Evolutionary conservation across 2,888 invertebrate species (phyloP), one percentile per base, ranked within the genome.

Genomic region (Lottia gigantea): DNA sequence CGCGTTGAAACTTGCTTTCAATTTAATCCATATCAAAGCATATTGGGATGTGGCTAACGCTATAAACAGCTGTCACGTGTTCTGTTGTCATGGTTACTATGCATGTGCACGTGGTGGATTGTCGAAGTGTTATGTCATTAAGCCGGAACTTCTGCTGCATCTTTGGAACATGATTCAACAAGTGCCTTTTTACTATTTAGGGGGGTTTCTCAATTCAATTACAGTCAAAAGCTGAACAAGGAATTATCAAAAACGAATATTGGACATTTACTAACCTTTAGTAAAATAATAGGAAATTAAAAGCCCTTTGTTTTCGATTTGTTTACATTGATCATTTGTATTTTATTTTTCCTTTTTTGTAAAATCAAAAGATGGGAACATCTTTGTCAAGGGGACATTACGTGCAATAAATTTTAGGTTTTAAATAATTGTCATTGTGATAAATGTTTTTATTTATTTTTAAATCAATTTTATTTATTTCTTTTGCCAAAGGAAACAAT

Each of bases 1-100:
- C 46, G 61, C 47, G 70, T 70, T 70, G 66, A 66, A 47, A 66
- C 61, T 68, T 68, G 68, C 68, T 62, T 55, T 65, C 66, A 66
- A 70, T 46, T 66, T 55, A 40, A 23, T 23, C 23, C 19, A 23
- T 55, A 23, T 55, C 19, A 40, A 55, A 55, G 55, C 55, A 55
- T 55, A 23, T 55, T 55, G 55, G 55, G 19, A 55, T 55, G 55
- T 55, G 55, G 55, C 55, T 55, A 55, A 55, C 23, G 55, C 55
- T 55, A 55, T 23, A 23, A 23, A 40, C 40, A 40, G 23, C 55
- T 55, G 23, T 55, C 55, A 55, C 55, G 55, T 55, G 55, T 55
- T 23, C 23, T 23, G 19, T 55, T 55, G 55, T 55, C 55, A 55
- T 55, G 55, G 55, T 55, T 55, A 19, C 55, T 55, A 55, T 19